These are phyloP conservation scores for Thamnophis elegans DNA, from an alignment of 2,797 vertebrate species.

Conservation along the genomic window DNA sequence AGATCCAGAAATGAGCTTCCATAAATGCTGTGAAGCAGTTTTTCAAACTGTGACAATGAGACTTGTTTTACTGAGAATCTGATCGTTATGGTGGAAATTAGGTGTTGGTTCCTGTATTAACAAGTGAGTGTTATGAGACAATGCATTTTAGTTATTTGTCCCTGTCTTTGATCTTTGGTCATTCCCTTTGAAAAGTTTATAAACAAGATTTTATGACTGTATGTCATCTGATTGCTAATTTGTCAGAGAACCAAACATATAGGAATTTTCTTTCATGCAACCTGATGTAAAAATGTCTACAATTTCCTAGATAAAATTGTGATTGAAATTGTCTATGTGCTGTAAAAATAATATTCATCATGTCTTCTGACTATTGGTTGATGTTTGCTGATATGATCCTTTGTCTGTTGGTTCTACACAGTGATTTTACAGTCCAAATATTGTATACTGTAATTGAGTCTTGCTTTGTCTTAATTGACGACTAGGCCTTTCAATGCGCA, in stretches of 20 bases:
- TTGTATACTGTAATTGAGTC: not conserved
- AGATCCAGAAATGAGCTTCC: not conserved
- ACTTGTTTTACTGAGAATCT: not conserved
- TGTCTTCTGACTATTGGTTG: not conserved
- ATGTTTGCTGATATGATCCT: not conserved
- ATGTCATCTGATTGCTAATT: not conserved
- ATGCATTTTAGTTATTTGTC: not conserved
- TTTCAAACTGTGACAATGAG: not conserved
- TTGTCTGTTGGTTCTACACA: not conserved
- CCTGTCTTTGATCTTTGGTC: not conserved
- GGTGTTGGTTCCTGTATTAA: not conserved
- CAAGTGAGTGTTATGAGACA: not conserved
- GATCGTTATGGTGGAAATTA: not conserved
- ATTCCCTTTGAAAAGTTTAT: not conserved
- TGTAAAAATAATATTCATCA: not conserved
- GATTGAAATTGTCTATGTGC: not conserved
- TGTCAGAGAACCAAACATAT: not conserved
- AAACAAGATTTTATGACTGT: not conserved
- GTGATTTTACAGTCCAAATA: not conserved
- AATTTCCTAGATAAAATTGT: not conserved
- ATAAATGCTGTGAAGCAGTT: not conserved
- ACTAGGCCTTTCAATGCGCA: not conserved
- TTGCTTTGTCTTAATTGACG: not conserved
- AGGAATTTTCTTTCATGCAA: not conserved
- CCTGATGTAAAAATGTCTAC: not conserved